Evolutionary conservation across 1,140 invertebrate species (phyloP).

Genomic region (Drosophila elegans): DNA sequence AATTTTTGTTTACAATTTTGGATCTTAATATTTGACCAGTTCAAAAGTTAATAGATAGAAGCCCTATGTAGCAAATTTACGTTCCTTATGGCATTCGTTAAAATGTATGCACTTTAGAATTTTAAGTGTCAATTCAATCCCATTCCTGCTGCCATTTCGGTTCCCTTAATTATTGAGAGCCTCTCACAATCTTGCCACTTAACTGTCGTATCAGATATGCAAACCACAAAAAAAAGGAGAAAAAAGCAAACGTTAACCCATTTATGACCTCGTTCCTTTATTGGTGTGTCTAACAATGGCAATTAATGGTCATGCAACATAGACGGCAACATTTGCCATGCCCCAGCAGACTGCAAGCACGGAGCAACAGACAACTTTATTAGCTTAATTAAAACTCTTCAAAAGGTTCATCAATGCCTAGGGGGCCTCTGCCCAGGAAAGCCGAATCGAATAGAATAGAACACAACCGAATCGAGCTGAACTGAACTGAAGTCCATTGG

Average conservation of each 20-base stretch:
- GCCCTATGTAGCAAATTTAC: too few species aligned
- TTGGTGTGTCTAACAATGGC: constrained; percentile 73
- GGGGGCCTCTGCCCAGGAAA: constrained; percentile 15
- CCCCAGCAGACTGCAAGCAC: constrained; percentile 18
- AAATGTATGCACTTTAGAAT: too few species aligned
- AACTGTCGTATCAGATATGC: background rate
- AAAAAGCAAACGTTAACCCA: constrained; percentile 37
- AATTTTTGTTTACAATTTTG: too few species aligned
- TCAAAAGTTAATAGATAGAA: too few species aligned
- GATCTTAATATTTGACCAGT: too few species aligned
- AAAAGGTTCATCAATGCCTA: constrained; percentile 68
- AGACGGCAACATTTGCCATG: background rate
- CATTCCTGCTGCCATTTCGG: background rate
- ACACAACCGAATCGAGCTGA: background rate
- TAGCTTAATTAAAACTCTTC: constrained; percentile 80
- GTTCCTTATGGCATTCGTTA: too few species aligned
- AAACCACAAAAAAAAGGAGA: constrained; percentile 2
- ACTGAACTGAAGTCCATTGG: constrained; percentile 55
- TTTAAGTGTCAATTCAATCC: background rate
- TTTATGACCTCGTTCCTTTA: constrained; percentile 59
- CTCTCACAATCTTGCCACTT: too few species aligned
- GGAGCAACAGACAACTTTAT: constrained; percentile 69
- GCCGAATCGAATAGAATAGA: constrained; percentile 15
- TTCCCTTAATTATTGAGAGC: background rate
- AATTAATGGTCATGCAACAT: constrained; percentile 74